A percentile compares a stretch with the other conserved stretches of the same genome.
Evolutionary conservation across 2,888 invertebrate genomes (phyloP).

Genomic region (Leuctra nigra): DNA sequence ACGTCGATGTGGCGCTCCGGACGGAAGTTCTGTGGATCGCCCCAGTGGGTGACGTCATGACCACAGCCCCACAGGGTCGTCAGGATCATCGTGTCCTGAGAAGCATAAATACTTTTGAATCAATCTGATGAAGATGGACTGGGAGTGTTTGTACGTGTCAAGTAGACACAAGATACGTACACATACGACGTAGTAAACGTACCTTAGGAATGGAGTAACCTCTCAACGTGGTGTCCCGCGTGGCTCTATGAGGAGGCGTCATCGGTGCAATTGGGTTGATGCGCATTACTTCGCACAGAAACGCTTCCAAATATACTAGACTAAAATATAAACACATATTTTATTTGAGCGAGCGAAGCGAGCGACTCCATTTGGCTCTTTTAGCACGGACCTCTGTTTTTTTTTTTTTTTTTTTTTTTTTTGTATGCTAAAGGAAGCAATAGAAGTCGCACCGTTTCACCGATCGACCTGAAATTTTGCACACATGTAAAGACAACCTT

Average conservation of each 20-base stretch:
- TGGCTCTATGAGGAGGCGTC: slow-evolving; percentile 21
- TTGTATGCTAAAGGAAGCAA: too few species aligned
- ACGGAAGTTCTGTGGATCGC: slow-evolving; percentile 31
- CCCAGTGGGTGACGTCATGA: slow-evolving; percentile 29
- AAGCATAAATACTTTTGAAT: too few species aligned
- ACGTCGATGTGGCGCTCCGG: slow-evolving; percentile 29
- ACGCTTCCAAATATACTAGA: slow-evolving; percentile 27
- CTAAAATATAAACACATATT: slow-evolving; percentile 22
- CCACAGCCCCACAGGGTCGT: slow-evolving; percentile 27
- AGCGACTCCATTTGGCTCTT: too few species aligned
- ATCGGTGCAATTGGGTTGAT: slow-evolving; percentile 27
- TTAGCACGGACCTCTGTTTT: too few species aligned
- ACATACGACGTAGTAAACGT: background rate
- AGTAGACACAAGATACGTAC: too few species aligned
- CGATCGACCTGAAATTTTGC: too few species aligned
- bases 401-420: too few species aligned
- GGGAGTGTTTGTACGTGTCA: background rate
- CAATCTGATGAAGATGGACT: too few species aligned
- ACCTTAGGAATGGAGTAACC: slow-evolving; percentile 29
- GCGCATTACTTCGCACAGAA: slow-evolving; percentile 27
- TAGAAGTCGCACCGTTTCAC: too few species aligned
- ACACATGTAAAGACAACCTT: too few species aligned
- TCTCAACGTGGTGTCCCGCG: slow-evolving; percentile 22
- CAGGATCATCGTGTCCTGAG: slow-evolving; percentile 25
- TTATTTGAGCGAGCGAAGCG: too few species aligned